Conservation (phyloP, 2,888 invertebrate species). For the Lissonota sp. region DNA sequence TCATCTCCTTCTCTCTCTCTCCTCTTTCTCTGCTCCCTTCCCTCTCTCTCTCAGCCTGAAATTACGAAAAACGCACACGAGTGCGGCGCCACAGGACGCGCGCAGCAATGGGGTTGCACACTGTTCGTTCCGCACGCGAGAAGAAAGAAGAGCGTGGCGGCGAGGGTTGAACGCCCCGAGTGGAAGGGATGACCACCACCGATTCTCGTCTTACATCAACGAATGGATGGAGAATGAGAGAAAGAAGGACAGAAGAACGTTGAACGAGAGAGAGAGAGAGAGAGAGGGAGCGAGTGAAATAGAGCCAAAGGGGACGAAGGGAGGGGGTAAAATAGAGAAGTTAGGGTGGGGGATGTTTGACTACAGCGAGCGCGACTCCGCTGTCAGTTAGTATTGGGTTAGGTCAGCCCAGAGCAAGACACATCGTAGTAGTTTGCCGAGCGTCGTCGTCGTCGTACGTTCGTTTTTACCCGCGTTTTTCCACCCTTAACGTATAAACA, state of each 20-base stretch:
- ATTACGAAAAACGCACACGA: constrained; percentile 38
- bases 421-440: constrained; percentile 63
- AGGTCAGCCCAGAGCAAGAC: constrained; percentile 85
- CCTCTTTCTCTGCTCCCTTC: constrained; percentile 58
- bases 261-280: constrained; percentile 7
- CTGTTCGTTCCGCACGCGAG: background rate
- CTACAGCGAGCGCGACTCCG: constrained; percentile 82
- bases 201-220: constrained; percentile 62
- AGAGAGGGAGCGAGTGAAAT: background rate
- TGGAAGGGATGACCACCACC: constrained; percentile 68
- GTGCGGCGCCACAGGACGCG: constrained; percentile 84
- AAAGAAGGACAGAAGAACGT: constrained; percentile 24
- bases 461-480: constrained; percentile 65
- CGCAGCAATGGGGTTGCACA: constrained; percentile 82
- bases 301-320: constrained; percentile 69
- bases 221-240: constrained; percentile 22
- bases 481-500: background rate
- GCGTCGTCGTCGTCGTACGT: constrained; percentile 67
- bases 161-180: constrained; percentile 64
- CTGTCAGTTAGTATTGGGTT: constrained; percentile 86
- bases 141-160: constrained; percentile 18
- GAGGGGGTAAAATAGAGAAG: constrained; percentile 56
- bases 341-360: constrained; percentile 79
- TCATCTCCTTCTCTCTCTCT: constrained; percentile 75
- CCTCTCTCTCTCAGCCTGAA: constrained; percentile 15